Evolutionary conservation across 2,888 invertebrate genomes (phyloP).

Genomic region (Beris chalybata): DNA sequence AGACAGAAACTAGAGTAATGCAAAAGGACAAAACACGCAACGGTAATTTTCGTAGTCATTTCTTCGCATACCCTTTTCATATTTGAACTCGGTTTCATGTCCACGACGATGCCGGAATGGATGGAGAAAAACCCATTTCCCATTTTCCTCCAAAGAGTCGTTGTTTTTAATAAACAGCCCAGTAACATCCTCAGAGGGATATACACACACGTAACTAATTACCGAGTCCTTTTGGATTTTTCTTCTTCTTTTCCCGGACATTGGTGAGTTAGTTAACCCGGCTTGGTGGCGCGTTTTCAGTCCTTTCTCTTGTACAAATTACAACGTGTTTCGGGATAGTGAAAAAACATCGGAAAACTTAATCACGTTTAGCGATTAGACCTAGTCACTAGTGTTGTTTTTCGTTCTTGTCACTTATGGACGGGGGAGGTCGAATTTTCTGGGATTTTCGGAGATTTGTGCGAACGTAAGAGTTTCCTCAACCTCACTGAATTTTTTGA

Average conservation of each 20-base stretch:
- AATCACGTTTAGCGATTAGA: constrained; percentile 30
- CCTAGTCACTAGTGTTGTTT: neutral
- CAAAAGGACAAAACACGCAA: constrained; percentile 11
- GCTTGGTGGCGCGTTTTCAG: neutral
- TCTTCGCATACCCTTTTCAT: constrained; percentile 13
- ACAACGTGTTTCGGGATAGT: neutral
- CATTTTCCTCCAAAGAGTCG: constrained; percentile 36
- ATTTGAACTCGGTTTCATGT: constrained; percentile 23
- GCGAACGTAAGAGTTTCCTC: too few relatives aligned
- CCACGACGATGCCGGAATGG: constrained; percentile 28
- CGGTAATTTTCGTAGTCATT: constrained; percentile 2
- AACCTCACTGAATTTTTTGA: too few relatives aligned
- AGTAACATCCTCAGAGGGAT: neutral
- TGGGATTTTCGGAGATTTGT: too few relatives aligned
- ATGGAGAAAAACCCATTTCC: constrained; percentile 37
- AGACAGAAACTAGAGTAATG: neutral
- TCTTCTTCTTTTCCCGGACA: neutral
- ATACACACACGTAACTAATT: constrained; percentile 30
- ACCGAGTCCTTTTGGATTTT: constrained; percentile 27
- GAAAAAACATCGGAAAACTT: constrained; percentile 25
- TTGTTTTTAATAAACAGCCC: constrained; percentile 38
- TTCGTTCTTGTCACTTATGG: too few relatives aligned
- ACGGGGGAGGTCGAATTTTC: too few relatives aligned
- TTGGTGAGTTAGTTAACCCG: neutral
- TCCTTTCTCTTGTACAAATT: too few relatives aligned